phyloP scores from a whole-genome alignment of 2,888 invertebrate genomes.

The Erannis defoliaria region DNA sequence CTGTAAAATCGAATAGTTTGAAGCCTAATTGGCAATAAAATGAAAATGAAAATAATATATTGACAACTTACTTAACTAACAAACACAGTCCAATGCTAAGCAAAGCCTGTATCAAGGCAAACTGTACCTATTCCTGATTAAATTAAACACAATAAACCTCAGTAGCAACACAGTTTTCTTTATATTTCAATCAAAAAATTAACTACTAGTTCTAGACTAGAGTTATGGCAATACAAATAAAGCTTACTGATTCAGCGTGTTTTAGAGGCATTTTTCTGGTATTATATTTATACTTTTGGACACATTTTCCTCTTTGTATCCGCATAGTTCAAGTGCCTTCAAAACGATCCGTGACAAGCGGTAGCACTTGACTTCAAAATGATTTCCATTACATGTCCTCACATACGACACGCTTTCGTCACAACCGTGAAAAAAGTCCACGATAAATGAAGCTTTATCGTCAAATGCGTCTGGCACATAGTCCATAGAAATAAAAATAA shows the following conservation, averaged over 20 bases:
- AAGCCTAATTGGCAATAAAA: slow-evolving; percentile 34
- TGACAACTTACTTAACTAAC: too few species aligned
- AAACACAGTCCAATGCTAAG: too few species aligned
- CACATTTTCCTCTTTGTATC: slow-evolving; percentile 17
- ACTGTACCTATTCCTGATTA: too few species aligned
- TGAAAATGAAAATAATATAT: slow-evolving; percentile 1
- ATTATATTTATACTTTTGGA: background rate
- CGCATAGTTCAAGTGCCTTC: slow-evolving; percentile 46
- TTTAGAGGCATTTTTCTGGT: background rate
- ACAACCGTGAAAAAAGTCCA: slow-evolving; percentile 31
- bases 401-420: slow-evolving; percentile 35
- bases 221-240: too few species aligned
- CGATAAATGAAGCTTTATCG: slow-evolving; percentile 38
- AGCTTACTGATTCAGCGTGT: background rate
- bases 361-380: slow-evolving; percentile 63
- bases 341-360: slow-evolving; percentile 56
- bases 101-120: too few species aligned
- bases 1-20: slow-evolving; percentile 36
- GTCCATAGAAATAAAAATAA: slow-evolving; percentile 42
- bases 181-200: too few species aligned
- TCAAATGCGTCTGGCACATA: slow-evolving; percentile 43
- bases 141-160: too few species aligned
- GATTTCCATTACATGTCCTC: slow-evolving; percentile 62
- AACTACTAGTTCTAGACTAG: too few species aligned
- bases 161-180: too few species aligned